These are phyloP conservation scores for Australoheros scitulus DNA, from an alignment of 2,113 vertebrate genomes.

Conservation along the genomic window DNA sequence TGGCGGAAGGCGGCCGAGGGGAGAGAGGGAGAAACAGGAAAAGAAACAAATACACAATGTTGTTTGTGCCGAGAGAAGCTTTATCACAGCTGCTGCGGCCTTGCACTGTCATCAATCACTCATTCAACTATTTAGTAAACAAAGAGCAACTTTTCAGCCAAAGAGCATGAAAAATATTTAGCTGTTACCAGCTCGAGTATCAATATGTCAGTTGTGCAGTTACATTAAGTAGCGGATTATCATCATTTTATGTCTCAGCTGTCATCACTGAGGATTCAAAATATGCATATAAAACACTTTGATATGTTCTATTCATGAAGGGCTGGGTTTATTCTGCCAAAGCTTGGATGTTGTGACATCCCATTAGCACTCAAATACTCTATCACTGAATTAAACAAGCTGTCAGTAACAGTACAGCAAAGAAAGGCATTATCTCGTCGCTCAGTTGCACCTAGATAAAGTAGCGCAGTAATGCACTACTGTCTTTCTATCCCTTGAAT, in stretches of 20 bases:
- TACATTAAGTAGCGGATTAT: not conserved
- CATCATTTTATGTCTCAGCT: not conserved
- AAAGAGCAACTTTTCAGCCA: constrained; percentile 12
- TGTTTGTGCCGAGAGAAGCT: constrained; percentile 31
- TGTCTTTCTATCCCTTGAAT: constrained; percentile 1
- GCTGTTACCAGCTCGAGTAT: not conserved
- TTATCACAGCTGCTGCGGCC: constrained; percentile 33
- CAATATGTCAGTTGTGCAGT: not conserved
- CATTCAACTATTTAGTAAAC: constrained; percentile 25
- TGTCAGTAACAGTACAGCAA: not conserved
- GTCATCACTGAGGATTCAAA: not conserved
- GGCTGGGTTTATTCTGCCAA: not conserved
- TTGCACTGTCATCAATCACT: constrained; percentile 39
- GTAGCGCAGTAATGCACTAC: not conserved
- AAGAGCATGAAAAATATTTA: constrained; percentile 18
- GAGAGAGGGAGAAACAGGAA: constrained; percentile 47
- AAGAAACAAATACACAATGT: constrained; percentile 58
- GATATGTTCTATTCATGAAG: not conserved
- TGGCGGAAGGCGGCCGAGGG: constrained; percentile 8
- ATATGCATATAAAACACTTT: not conserved
- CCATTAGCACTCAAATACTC: not conserved
- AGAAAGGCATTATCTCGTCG: not conserved
- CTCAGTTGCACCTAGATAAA: not conserved
- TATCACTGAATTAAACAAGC: not conserved
- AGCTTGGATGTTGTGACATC: not conserved